Conservation (phyloP, 2,113 vertebrate species). For the Salvelinus sp. region DNA sequence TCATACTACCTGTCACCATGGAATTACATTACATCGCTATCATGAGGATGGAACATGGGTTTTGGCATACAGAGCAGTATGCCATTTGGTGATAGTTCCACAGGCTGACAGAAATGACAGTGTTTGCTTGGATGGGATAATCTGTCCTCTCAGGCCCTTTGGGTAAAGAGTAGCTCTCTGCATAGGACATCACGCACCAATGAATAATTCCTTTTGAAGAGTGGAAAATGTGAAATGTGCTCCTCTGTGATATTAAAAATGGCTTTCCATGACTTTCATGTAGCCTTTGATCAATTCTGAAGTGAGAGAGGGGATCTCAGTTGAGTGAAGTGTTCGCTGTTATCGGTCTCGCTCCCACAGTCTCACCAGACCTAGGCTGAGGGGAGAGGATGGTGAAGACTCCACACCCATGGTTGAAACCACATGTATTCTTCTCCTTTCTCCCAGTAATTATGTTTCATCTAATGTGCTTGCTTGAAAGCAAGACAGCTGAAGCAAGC, state of each 20-base stretch:
- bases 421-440: no score
- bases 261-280: neutral
- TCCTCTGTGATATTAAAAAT: conserved; percentile 16
- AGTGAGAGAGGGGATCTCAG: conserved; percentile 4
- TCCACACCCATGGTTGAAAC: no score
- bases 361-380: no score
- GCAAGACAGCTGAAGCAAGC: no score
- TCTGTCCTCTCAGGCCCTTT: conserved; percentile 2
- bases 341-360: no score
- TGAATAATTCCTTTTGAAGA: conserved; percentile 24
- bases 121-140: neutral
- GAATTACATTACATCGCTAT: no score
- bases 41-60: neutral
- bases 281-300: conserved; percentile 1
- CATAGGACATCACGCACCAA: conserved; percentile 18
- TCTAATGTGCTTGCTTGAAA: no score
- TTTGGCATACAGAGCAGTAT: no score
- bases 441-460: no score
- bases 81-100: neutral
- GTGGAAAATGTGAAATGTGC: neutral
- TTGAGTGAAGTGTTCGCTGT: neutral
- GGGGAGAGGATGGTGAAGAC: no score
- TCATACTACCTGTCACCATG: neutral
- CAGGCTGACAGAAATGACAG: neutral
- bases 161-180: conserved; percentile 2